Conservation (phyloP, 2,797 vertebrate genomes). For the Mastacembelus armatus region DNA sequence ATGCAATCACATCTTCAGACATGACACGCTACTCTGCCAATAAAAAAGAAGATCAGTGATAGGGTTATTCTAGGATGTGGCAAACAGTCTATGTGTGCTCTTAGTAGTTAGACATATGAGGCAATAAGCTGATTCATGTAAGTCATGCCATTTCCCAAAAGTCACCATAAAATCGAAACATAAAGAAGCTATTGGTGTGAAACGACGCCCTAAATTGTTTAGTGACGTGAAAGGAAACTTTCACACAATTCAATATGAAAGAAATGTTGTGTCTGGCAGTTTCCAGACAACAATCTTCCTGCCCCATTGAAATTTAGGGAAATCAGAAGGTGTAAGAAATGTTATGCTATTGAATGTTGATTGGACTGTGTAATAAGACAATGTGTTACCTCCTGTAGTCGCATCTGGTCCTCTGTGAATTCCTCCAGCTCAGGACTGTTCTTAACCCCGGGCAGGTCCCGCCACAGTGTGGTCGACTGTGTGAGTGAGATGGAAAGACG, state of each 20-base stretch:
- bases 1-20: neutral
- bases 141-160: constrained; percentile 22
- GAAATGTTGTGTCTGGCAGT: too few relatives aligned
- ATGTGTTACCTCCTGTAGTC: constrained; percentile 92
- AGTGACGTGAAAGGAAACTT: too few relatives aligned
- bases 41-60: neutral
- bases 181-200: neutral
- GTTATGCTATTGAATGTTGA: neutral
- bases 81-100: constrained; percentile 2
- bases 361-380: neutral
- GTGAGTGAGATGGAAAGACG: constrained; percentile 87
- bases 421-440: constrained; percentile 84
- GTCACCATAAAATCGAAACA: neutral
- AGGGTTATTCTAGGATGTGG: constrained; percentile 37
- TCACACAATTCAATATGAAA: too few relatives aligned
- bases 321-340: neutral
- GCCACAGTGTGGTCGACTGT: constrained; percentile 90
- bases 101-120: neutral
- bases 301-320: neutral
- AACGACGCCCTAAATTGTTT: neutral
- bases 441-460: constrained; percentile 91
- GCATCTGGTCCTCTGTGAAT: constrained; percentile 89
- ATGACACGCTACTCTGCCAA: neutral
- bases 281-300: too few relatives aligned
- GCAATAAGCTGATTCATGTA: constrained; percentile 17